Evolutionary conservation across 2,797 vertebrate species (phyloP).

Genomic region (Periparus ater): DNA sequence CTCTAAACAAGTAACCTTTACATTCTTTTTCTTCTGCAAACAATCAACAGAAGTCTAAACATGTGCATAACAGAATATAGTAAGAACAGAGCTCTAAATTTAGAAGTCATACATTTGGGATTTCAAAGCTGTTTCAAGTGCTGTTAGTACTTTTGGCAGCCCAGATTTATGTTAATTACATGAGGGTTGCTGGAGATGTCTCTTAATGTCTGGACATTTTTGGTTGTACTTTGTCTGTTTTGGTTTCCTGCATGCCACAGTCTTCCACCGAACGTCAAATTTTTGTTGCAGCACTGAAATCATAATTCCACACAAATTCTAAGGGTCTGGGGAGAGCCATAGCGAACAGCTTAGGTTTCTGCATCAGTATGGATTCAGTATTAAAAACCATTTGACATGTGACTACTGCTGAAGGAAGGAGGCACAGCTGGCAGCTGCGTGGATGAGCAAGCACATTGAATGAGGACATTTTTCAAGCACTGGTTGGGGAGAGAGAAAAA

Average conservation of each 20-base stretch:
- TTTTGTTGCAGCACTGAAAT: conserved; percentile 24
- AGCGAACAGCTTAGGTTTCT: conserved; percentile 20
- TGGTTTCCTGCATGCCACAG: conserved; percentile 55
- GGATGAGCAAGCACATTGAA: conserved; percentile 72
- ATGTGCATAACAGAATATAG: conserved; percentile 67
- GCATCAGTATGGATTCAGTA: not conserved
- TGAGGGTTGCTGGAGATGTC: conserved; percentile 57
- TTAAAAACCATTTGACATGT: conserved; percentile 28
- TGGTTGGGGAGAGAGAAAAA: conserved; percentile 67
- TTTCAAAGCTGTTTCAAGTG: conserved; percentile 67
- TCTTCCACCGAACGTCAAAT: not conserved
- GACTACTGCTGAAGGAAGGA: conserved; percentile 45
- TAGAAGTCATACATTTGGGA: conserved; percentile 62
- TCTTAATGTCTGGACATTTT: conserved; percentile 62
- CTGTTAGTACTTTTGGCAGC: conserved; percentile 68
- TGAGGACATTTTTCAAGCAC: conserved; percentile 70
- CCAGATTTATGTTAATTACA: conserved; percentile 69
- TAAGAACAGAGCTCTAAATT: conserved; percentile 63
- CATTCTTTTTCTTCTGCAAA: conserved; percentile 63
- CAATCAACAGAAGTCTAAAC: conserved; percentile 64
- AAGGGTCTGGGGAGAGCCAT: not conserved
- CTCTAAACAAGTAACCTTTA: conserved; percentile 52
- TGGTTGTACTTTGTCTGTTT: conserved; percentile 57
- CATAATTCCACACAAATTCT: conserved; percentile 36
- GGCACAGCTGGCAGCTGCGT: conserved; percentile 70